Percentiles rank a stretch among this genome's conserved stretches.
phyloP scores from a whole-genome alignment of 92 coral and sea anemone genomes.

The Zoanthus gigantus region DNA sequence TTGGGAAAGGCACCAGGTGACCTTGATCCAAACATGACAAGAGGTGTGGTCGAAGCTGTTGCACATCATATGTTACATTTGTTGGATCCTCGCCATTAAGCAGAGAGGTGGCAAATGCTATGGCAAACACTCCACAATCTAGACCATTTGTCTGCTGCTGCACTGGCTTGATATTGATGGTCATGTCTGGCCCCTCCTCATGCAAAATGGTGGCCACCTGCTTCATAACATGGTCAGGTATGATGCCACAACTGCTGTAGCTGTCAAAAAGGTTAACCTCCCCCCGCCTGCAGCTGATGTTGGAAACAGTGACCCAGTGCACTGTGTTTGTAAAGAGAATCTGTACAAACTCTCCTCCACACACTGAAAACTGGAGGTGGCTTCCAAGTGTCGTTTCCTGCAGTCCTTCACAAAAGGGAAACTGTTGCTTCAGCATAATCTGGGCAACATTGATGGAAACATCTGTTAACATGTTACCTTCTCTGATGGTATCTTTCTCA shows the following conservation, averaged over 20 bases:
- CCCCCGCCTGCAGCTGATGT: slow-evolving; percentile 3
- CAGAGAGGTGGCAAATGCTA: slow-evolving; percentile 27
- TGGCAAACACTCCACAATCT: slow-evolving; percentile 47
- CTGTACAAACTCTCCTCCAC: slow-evolving; percentile 69
- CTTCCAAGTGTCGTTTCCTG: slow-evolving; percentile 57
- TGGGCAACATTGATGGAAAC: slow-evolving; percentile 43
- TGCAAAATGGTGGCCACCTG: slow-evolving; percentile 14
- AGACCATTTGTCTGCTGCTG: slow-evolving; percentile 39
- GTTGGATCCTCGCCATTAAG: slow-evolving; percentile 44
- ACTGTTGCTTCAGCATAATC: slow-evolving; percentile 34
- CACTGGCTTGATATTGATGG: slow-evolving; percentile 20
- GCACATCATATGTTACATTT: not conserved
- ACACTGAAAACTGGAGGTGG: slow-evolving; percentile 48
- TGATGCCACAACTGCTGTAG: not conserved
- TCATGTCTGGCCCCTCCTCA: slow-evolving; percentile 2
- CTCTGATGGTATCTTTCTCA: slow-evolving; percentile 27
- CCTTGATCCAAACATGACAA: slow-evolving; percentile 49
- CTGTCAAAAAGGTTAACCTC: not conserved
- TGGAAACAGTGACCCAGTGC: slow-evolving; percentile 67
- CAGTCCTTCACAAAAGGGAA: slow-evolving; percentile 34
- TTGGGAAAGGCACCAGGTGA: slow-evolving; percentile 53
- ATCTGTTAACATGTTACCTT: slow-evolving; percentile 40
- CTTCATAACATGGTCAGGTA: slow-evolving; percentile 3
- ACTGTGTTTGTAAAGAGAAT: slow-evolving; percentile 56
- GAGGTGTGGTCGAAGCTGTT: slow-evolving; percentile 40